These are phyloP conservation scores for Phaonia tiefii DNA, from an alignment of 2,888 invertebrate species.

Conservation along the genomic window DNA sequence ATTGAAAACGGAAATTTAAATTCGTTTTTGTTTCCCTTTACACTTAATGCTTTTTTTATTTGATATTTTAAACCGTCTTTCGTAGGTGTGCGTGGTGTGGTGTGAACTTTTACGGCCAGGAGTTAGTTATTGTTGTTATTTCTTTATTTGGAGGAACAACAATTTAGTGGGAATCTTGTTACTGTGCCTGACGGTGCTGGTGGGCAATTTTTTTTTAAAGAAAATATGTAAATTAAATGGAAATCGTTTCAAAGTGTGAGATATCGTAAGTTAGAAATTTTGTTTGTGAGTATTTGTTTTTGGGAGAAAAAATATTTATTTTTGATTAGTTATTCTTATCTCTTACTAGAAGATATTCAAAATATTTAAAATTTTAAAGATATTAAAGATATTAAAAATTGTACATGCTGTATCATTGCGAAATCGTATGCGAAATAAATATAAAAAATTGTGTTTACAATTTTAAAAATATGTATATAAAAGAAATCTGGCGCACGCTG, in stretches of 20 bases:
- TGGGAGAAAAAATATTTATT: no score
- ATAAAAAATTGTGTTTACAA: no score
- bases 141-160: background rate
- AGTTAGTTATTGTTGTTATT: background rate
- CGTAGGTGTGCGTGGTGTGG: background rate
- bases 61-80: conserved; percentile 26
- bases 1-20: conserved; percentile 59
- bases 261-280: conserved; percentile 1
- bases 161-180: background rate
- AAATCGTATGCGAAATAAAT: no score
- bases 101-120: conserved; percentile 14
- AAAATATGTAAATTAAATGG: background rate
- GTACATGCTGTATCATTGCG: no score
- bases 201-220: background rate
- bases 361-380: no score
- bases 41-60: no score
- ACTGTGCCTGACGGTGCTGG: background rate
- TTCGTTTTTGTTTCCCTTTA: conserved; percentile 29
- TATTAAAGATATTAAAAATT: no score
- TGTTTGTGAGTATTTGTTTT: no score
- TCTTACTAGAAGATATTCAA: no score
- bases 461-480: no score
- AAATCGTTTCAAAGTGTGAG: background rate
- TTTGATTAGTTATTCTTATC: no score
- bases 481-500: no score